These are phyloP conservation scores for Oryzias curvinotus DNA, from an alignment of 2,113 vertebrate genomes.

Conservation along the genomic window DNA sequence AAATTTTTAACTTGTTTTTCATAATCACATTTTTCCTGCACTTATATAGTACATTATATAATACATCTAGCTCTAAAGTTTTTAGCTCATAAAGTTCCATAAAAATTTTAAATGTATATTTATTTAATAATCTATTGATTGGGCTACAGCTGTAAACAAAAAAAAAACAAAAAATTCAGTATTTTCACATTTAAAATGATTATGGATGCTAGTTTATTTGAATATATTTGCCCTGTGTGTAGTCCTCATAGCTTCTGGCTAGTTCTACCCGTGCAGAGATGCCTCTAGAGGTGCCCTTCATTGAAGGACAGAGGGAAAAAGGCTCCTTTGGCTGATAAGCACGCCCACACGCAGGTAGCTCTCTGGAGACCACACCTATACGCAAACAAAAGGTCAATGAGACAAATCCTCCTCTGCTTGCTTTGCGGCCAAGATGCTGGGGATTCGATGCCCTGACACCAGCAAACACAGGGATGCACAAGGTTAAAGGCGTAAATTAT, in stretches of 20 bases:
- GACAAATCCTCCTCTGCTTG: slow-evolving; percentile 50
- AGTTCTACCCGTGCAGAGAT: slow-evolving; percentile 33
- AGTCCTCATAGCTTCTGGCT: slow-evolving; percentile 5
- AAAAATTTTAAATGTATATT: too few species aligned
- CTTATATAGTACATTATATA: too few species aligned
- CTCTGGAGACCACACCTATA: slow-evolving; percentile 66
- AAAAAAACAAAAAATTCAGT: too few species aligned
- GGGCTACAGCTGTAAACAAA: too few species aligned
- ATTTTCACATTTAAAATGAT: neutral
- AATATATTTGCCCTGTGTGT: slow-evolving; percentile 9
- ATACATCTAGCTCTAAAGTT: too few species aligned
- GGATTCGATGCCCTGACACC: slow-evolving; percentile 46
- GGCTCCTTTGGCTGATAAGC: slow-evolving; percentile 64
- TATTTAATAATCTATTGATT: too few species aligned
- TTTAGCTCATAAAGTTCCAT: too few species aligned
- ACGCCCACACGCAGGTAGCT: slow-evolving; percentile 38
- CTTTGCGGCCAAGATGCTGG: slow-evolving; percentile 38
- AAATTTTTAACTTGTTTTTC: too few species aligned
- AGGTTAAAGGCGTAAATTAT: slow-evolving; percentile 52
- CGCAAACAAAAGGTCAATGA: slow-evolving; percentile 62
- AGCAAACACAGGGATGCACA: slow-evolving; percentile 28
- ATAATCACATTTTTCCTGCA: too few species aligned
- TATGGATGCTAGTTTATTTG: slow-evolving; percentile 24
- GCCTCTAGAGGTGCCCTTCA: slow-evolving; percentile 68
- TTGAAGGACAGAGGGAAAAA: slow-evolving; percentile 57